phyloP scores from a whole-genome alignment of 2,113 vertebrate genomes.

The Burhinus oedicnemus region DNA sequence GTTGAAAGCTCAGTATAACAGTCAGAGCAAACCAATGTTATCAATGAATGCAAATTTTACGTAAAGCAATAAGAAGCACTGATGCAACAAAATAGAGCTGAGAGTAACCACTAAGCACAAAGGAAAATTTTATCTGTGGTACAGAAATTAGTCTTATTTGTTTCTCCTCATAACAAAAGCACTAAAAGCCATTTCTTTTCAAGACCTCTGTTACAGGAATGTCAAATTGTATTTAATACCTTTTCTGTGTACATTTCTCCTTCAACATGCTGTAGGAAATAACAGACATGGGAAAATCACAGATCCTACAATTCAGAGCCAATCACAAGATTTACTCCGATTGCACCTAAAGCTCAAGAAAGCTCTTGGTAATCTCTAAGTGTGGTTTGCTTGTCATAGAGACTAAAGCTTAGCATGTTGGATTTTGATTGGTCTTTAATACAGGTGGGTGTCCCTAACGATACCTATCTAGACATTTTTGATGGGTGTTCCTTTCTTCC shows the following conservation, averaged over 20 bases:
- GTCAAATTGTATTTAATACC: not conserved
- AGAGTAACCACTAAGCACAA: conserved; percentile 8
- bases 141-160: not conserved
- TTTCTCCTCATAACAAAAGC: not conserved
- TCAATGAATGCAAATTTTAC: conserved; percentile 77
- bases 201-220: not conserved
- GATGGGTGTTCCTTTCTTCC: not conserved
- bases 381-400: not conserved
- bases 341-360: not conserved
- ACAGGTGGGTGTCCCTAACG: not conserved
- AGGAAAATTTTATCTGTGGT: not conserved
- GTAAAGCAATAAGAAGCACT: conserved; percentile 14
- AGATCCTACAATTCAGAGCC: not conserved
- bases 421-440: not conserved
- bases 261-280: not conserved
- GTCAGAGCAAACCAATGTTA: conserved; percentile 67
- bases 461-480: not conserved
- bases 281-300: not conserved
- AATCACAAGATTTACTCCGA: not conserved
- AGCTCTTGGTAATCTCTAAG: not conserved
- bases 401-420: not conserved
- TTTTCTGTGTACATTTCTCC: not conserved
- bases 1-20: conserved; percentile 76
- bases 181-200: not conserved
- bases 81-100: conserved; percentile 5